Conservation (phyloP, 2,113 vertebrate genomes). For the Chionomys nivalis region DNA sequence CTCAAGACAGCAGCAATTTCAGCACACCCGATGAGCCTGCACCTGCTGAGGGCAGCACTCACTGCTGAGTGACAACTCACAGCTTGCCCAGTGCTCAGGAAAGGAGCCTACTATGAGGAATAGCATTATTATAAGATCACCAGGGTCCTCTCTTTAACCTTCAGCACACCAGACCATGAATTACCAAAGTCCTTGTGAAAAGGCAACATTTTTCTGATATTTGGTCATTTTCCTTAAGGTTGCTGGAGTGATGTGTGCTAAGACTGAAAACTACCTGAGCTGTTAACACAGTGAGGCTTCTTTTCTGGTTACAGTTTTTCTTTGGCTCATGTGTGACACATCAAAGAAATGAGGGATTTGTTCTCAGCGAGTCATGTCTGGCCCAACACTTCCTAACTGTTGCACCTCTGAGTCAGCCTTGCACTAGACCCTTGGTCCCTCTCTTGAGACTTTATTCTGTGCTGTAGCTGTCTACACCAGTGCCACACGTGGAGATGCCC, state of each 20-base stretch:
- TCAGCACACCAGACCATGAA: conserved; percentile 61
- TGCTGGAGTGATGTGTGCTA: neutral
- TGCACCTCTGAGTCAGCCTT: neutral
- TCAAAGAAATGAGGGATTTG: neutral
- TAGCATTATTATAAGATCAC: conserved; percentile 59
- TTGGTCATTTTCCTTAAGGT: conserved; percentile 36
- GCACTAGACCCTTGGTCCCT: neutral
- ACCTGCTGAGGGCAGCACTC: conserved; percentile 71
- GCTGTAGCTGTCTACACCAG: neutral
- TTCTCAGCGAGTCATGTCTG: neutral
- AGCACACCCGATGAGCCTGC: conserved; percentile 78
- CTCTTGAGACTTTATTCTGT: conserved; percentile 1
- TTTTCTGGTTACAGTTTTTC: neutral
- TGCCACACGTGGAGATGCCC: neutral
- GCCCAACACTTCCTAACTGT: neutral
- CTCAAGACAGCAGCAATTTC: conserved; percentile 84
- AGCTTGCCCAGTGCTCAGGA: conserved; percentile 50
- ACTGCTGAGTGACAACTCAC: neutral
- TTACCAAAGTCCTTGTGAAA: conserved; percentile 76
- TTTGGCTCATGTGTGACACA: neutral
- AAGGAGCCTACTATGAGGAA: conserved; percentile 49
- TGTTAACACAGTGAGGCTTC: neutral
- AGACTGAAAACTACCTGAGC: neutral
- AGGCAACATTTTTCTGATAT: conserved; percentile 54
- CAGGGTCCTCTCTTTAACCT: neutral